phyloP scores from a whole-genome alignment of 1,140 invertebrate species.

The Atta colombica region DNA sequence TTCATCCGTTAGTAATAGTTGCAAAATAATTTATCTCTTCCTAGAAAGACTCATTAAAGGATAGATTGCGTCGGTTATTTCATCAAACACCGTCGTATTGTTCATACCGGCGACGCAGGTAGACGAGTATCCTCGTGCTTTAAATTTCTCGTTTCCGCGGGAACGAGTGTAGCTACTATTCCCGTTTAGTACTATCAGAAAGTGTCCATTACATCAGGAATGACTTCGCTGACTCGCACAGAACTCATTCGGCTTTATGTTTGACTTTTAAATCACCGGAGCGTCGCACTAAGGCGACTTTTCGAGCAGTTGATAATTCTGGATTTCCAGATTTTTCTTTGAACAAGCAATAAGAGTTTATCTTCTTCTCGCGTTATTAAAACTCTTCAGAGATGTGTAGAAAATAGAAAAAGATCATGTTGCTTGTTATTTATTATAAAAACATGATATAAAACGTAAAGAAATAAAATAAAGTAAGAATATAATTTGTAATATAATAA shows the following conservation, averaged over 20 bases:
- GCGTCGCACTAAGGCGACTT: conserved; percentile 6
- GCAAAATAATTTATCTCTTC: conserved; percentile 19
- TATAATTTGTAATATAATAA: not conserved
- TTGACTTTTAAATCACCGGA: conserved; percentile 53
- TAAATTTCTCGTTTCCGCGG: conserved; percentile 55
- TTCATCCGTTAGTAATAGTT: not conserved
- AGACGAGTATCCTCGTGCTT: conserved; percentile 37
- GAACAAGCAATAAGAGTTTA: conserved; percentile 1
- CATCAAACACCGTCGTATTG: conserved; percentile 44
- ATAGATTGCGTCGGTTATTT: conserved; percentile 38
- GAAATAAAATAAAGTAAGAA: not conserved
- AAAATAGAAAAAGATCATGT: not conserved
- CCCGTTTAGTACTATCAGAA: conserved; percentile 58
- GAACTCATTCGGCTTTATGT: conserved; percentile 51
- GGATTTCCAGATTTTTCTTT: conserved; percentile 46
- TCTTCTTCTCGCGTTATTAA: conserved; percentile 40
- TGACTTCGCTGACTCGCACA: conserved; percentile 16
- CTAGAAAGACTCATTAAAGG: conserved; percentile 7
- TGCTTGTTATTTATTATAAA: not conserved
- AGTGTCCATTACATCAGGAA: conserved; percentile 61
- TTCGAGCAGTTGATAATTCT: conserved; percentile 17
- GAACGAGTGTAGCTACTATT: conserved; percentile 54
- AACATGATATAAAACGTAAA: not conserved
- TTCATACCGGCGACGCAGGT: conserved; percentile 10
- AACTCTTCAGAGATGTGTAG: not conserved